Percentiles rank a stretch among this genome's conserved stretches.
These are phyloP conservation scores for Tetranychus truncatus DNA, from an alignment of 2,888 invertebrate genomes.

Conservation along the genomic window DNA sequence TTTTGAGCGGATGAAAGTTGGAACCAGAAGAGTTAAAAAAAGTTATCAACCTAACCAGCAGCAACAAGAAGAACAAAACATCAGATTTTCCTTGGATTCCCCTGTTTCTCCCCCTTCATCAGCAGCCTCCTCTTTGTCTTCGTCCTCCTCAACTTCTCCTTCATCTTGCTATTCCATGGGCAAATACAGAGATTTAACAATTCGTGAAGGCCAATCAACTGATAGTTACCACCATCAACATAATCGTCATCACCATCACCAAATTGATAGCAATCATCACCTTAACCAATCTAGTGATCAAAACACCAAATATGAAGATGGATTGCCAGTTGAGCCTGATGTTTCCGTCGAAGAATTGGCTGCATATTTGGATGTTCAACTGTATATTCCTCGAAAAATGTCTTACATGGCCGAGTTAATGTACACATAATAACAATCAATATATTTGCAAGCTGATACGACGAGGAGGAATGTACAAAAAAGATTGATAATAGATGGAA, in stretches of 20 bases:
- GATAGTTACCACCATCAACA: background rate
- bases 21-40: background rate
- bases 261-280: background rate
- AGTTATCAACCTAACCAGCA: background rate
- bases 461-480: background rate
- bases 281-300: background rate
- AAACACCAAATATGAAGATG: background rate
- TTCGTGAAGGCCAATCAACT: background rate
- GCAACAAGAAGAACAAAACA: background rate
- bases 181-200: background rate
- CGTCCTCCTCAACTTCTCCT: background rate
- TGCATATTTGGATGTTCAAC: constrained; percentile 82
- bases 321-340: constrained; percentile 4
- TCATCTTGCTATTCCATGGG: background rate
- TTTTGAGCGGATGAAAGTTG: background rate
- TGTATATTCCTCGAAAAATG: constrained; percentile 94
- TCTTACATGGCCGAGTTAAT: constrained; percentile 95
- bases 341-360: constrained; percentile 69
- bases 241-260: background rate
- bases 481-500: too few relatives aligned
- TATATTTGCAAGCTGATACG: background rate
- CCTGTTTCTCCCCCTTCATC: background rate
- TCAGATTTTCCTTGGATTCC: too few relatives aligned
- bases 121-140: background rate
- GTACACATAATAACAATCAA: constrained; percentile 46